Base-by-base conservation (phyloP, 2,888 invertebrate species). In the Eupelmus urozonus region DNA sequence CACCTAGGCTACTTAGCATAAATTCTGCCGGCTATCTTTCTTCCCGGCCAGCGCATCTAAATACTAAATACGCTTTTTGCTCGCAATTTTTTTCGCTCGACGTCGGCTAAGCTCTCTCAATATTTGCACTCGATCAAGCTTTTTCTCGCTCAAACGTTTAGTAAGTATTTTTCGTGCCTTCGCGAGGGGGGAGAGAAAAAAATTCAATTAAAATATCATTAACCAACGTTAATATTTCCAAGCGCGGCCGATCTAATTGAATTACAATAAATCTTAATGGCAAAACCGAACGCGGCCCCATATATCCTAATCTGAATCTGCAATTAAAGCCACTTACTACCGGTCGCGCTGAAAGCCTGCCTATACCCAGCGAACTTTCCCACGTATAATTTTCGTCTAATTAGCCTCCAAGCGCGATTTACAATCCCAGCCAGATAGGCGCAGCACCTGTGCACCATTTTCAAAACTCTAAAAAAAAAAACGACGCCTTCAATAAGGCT, bases 311-410 rank as follows among this genome's bases (percentile, higher is more conserved):
- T 34, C 34, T 34, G 16, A 45, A 45, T 45, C 9, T 45, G 9
- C 13, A 59, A 29, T 45, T 59, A 59, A 49, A 27, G 29, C 16
- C 60, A 29, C 13, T 18, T 45, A 45, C 34, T 45, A 49, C 60
- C 42, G 45, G 25, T 45, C 42, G 16, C 4, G 59, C 20, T 27
- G 27, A 57, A 45, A 45, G 16, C 27, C n/a, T 29, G 51, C 13
- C 45, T n/a, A 13, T 45, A 16, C 16, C 45, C 16, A 49, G 18
- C 45, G 57, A 66, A 74, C 74, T 66, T 74, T 74, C 74, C 57
- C 73, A 57, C 57, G 65, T 49, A 23, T 27, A 29, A 29, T 42
- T 73, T 49, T 29, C 40, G 27, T 40, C 63, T 73, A 73, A 73
- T 73, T 73, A 65, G 2, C 13, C 9, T 16, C 55, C 25, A 55